phyloP scores from a whole-genome alignment of 2,888 invertebrate genomes.

The Pollenia griseotomentosa region DNA sequence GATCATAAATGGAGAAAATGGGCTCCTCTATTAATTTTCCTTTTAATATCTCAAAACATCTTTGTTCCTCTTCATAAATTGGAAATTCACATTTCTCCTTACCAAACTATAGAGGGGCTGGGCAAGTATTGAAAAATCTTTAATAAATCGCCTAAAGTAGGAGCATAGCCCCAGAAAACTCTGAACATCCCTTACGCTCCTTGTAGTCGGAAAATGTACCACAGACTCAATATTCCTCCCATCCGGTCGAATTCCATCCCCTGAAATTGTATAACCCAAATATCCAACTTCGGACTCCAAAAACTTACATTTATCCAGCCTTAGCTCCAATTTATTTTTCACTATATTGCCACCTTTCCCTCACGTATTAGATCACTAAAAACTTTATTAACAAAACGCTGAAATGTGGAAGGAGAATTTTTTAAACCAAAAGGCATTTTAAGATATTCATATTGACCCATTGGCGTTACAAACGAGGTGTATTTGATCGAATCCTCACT shows the following conservation, averaged over 20 bases:
- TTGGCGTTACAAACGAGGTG: constrained; percentile 63
- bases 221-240: not conserved
- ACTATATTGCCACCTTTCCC: constrained; percentile 52
- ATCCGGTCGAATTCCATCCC: not conserved
- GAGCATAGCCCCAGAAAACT: not conserved
- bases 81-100: too few species aligned
- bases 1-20: not conserved
- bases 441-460: constrained; percentile 61
- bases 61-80: too few species aligned
- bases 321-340: constrained; percentile 69
- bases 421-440: constrained; percentile 68
- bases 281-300: constrained; percentile 73
- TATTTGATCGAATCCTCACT: constrained; percentile 57
- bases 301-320: constrained; percentile 75
- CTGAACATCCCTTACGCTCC: not conserved
- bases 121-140: too few species aligned
- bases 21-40: not conserved
- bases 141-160: too few species aligned
- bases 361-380: constrained; percentile 53
- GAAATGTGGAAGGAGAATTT: constrained; percentile 61
- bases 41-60: not conserved
- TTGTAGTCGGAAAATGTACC: not conserved
- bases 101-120: too few species aligned
- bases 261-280: constrained; percentile 72
- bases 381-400: constrained; percentile 58